A percentile compares a stretch with the other conserved stretches of the same genome.
These are phyloP conservation scores for Ostrea denselamellosa DNA, from an alignment of 1,140 invertebrate genomes.

Conservation along the genomic window DNA sequence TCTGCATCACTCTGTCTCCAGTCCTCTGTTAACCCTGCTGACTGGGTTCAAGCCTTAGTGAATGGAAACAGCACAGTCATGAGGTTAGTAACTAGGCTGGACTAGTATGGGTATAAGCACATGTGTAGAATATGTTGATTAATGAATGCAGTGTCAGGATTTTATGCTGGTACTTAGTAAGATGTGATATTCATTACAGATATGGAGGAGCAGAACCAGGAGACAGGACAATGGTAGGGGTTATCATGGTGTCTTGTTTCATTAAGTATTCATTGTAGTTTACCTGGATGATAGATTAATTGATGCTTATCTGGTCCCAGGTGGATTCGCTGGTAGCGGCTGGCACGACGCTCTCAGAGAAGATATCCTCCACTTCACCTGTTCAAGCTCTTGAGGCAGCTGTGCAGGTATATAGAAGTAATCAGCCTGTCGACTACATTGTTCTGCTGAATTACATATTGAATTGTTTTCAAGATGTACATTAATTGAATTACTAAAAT, in stretches of 20 bases:
- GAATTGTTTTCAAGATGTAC: too few species aligned
- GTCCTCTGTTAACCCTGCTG: constrained; percentile 17
- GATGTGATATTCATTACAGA: constrained; percentile 72
- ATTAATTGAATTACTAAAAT: too few species aligned
- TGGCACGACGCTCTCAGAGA: constrained; percentile 46
- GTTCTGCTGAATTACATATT: background rate
- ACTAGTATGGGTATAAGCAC: background rate
- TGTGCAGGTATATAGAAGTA: constrained; percentile 57
- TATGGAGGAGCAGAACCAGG: constrained; percentile 87
- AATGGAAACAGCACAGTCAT: constrained; percentile 54
- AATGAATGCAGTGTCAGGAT: background rate
- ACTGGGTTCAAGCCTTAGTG: constrained; percentile 52
- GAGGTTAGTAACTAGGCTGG: constrained; percentile 45
- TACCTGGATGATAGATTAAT: background rate
- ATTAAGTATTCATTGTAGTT: background rate
- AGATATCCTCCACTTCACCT: constrained; percentile 46
- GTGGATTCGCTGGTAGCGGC: constrained; percentile 81
- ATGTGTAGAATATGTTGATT: background rate
- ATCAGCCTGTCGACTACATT: background rate
- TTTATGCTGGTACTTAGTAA: background rate
- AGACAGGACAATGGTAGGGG: constrained; percentile 86
- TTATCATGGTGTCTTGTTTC: background rate
- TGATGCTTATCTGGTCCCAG: constrained; percentile 69
- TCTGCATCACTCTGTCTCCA: constrained; percentile 79
- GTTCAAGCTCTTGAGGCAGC: constrained; percentile 60